Conservation (phyloP, 2,797 vertebrate genomes). For the Acipenser transmontanus region DNA sequence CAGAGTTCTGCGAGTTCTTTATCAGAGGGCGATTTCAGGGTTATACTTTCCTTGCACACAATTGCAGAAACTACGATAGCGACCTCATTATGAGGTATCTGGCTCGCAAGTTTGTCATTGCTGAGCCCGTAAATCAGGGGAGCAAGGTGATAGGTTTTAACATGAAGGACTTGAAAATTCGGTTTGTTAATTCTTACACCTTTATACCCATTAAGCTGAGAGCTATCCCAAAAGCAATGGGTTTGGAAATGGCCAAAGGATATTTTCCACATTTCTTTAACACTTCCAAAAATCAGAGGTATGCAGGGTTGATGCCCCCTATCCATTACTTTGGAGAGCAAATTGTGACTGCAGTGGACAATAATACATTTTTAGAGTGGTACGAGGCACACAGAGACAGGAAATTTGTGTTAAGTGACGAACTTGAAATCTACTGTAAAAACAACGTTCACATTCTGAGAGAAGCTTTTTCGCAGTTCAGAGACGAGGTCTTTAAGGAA, state of each 20-base stretch:
- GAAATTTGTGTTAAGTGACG: background rate
- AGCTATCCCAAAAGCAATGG: background rate
- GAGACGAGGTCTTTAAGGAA: background rate
- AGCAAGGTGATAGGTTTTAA: background rate
- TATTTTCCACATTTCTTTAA: slow-evolving; percentile 2
- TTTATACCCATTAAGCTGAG: background rate
- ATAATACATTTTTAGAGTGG: background rate
- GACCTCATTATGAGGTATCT: background rate
- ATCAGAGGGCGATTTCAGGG: background rate
- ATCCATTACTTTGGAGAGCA: background rate
- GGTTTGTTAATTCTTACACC: background rate
- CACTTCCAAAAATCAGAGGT: background rate
- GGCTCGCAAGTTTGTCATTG: background rate
- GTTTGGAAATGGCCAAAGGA: background rate
- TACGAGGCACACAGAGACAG: background rate
- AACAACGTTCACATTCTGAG: background rate
- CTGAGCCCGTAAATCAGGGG: background rate
- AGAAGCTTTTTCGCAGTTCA: background rate
- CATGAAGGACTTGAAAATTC: background rate
- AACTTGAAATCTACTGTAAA: background rate
- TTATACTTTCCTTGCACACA: background rate
- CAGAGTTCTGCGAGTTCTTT: background rate
- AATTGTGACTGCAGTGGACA: background rate
- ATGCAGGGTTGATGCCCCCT: background rate
- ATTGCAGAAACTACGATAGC: background rate